Percentiles rank a stretch among this genome's conserved stretches.
These are phyloP conservation scores for Trachurus trachurus DNA, from an alignment of 2,797 vertebrate species.

Conservation along the genomic window DNA sequence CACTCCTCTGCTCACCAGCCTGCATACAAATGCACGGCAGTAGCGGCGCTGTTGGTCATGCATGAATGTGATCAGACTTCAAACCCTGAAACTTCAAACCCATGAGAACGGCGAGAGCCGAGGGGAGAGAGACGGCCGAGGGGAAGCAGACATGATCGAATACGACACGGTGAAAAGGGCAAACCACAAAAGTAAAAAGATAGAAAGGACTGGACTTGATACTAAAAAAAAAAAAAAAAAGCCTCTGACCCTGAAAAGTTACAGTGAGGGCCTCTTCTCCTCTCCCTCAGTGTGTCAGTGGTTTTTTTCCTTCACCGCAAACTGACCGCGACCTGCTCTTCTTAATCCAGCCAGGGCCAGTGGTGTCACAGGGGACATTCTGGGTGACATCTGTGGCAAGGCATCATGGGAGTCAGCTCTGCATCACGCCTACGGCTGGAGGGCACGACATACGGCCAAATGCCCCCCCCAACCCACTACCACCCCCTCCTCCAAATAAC, in stretches of 20 bases:
- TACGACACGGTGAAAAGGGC: not conserved
- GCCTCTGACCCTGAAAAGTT: not conserved
- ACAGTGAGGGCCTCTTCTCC: not conserved
- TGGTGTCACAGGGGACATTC: constrained; percentile 44
- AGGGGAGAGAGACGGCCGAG: not conserved
- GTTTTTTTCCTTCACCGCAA: constrained; percentile 1
- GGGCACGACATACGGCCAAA: constrained; percentile 40
- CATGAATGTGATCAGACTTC: constrained; percentile 71
- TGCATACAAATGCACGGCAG: constrained; percentile 64
- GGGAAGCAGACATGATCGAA: not conserved
- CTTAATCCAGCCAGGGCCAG: constrained; percentile 33
- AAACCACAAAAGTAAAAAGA: not conserved
- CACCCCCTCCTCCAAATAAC: constrained; percentile 7
- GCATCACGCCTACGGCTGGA: constrained; percentile 56
- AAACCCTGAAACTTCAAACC: constrained; percentile 52
- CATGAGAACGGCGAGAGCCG: constrained; percentile 5
- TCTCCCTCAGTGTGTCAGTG: not conserved
- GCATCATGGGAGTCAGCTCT: constrained; percentile 55
- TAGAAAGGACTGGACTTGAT: not conserved
- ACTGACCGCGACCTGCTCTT: not conserved
- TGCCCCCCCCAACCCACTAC: too few species aligned
- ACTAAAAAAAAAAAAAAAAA: not conserved
- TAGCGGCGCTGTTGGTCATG: constrained; percentile 45
- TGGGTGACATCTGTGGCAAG: constrained; percentile 56
- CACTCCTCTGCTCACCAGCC: constrained; percentile 31